phyloP scores from a whole-genome alignment of 2,113 vertebrate species.

The Tor tambroides region DNA sequence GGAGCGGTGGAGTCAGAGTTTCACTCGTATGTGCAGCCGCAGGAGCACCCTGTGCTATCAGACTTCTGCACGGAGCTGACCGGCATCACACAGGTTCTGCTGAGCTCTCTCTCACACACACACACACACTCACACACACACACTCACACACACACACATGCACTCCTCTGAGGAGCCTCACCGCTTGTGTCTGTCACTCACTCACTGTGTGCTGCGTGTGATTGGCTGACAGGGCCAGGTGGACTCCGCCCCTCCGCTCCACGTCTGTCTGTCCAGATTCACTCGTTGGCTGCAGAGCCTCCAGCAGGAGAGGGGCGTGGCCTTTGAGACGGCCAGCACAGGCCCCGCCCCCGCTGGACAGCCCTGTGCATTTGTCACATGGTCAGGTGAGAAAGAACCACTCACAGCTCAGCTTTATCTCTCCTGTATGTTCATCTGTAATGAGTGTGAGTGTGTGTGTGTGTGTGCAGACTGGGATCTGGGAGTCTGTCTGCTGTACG shows the following conservation, averaged over 20 bases:
- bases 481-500: conserved; percentile 91
- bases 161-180: too few species aligned
- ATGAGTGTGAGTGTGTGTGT: neutral
- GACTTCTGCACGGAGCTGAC: conserved; percentile 90
- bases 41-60: conserved; percentile 88
- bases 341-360: conserved; percentile 60
- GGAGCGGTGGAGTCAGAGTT: conserved; percentile 89
- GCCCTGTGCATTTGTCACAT: conserved; percentile 87
- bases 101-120: neutral
- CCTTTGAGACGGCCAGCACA: conserved; percentile 67
- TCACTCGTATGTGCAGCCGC: conserved; percentile 89
- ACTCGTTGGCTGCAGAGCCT: conserved; percentile 86
- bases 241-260: conserved; percentile 87
- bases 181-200: neutral
- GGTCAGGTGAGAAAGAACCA: conserved; percentile 84
- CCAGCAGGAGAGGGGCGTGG: conserved; percentile 81
- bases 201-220: neutral
- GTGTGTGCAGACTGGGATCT: conserved; percentile 90
- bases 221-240: conserved; percentile 81
- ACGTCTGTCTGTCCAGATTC: conserved; percentile 90
- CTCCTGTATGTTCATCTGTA: neutral
- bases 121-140: too few species aligned
- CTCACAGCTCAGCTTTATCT: neutral
- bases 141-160: too few species aligned
- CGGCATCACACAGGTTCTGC: conserved; percentile 83